phyloP scores from a whole-genome alignment of 2,113 vertebrate genomes.

The Caracal caracal region DNA sequence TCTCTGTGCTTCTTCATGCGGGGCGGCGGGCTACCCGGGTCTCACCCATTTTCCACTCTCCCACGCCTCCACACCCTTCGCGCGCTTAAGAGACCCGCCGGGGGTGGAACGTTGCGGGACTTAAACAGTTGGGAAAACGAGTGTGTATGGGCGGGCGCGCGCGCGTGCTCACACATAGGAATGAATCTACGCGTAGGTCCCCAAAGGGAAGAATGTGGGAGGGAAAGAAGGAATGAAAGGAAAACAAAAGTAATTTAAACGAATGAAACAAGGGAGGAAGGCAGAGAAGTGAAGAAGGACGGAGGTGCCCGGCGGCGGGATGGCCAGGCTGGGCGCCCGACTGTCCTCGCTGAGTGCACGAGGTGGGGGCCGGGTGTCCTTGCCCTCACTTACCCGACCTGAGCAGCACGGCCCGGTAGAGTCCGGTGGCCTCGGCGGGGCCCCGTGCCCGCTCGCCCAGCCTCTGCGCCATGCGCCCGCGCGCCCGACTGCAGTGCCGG shows the following conservation, averaged over 20 bases:
- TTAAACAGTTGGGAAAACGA: background rate
- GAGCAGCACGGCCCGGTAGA: constrained; percentile 87
- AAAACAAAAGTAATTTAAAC: background rate
- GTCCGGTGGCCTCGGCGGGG: constrained; percentile 82
- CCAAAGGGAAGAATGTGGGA: background rate
- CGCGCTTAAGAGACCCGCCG: fast-evolving
- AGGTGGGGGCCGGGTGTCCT: fast-evolving
- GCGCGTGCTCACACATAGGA: fast-evolving
- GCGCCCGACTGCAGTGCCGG: background rate
- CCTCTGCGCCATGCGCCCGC: constrained; percentile 84
- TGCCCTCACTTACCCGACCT: constrained; percentile 89
- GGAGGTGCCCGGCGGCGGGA: fast-evolving
- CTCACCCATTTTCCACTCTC: fast-evolving
- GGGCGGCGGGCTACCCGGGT: fast-evolving
- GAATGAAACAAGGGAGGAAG: background rate
- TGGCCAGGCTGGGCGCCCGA: background rate
- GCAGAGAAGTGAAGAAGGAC: background rate
- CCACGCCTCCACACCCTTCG: fast-evolving
- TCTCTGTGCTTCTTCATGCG: fast-evolving
- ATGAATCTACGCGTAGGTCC: background rate
- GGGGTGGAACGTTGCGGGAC: background rate
- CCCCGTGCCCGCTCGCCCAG: constrained; percentile 79
- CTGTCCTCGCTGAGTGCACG: fast-evolving
- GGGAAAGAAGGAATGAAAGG: background rate
- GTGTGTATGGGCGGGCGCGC: fast-evolving